Evolutionary conservation across 2,113 vertebrate species (phyloP).

Genomic region (Hystrix cristata): DNA sequence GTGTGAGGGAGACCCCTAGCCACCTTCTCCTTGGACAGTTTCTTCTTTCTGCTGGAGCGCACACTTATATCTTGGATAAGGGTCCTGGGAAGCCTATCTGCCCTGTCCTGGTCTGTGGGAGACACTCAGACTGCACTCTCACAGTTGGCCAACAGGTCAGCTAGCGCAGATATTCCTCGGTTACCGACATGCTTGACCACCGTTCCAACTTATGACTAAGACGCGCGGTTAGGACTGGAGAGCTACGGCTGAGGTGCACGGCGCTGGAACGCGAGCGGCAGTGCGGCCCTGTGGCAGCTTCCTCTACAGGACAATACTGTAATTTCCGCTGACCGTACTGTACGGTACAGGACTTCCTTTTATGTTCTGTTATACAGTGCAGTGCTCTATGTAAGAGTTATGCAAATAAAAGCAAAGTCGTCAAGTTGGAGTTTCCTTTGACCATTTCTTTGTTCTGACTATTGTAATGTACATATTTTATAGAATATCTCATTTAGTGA

Average conservation of each 20-base stretch:
- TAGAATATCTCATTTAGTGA: neutral
- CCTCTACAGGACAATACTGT: neutral
- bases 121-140: neutral
- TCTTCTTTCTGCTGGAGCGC: neutral
- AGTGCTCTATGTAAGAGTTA: neutral
- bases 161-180: neutral
- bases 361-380: neutral
- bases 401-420: neutral
- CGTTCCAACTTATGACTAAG: neutral
- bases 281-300: neutral
- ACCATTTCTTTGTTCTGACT: neutral
- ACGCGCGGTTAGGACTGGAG: neutral
- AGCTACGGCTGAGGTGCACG: neutral
- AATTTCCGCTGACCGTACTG: neutral
- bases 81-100: neutral
- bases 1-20: neutral
- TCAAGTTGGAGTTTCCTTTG: neutral
- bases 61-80: conserved; percentile 2
- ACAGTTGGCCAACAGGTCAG: neutral
- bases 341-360: neutral
- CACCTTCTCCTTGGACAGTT: neutral
- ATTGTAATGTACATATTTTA: neutral
- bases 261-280: neutral
- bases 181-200: neutral
- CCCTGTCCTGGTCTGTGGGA: neutral